phyloP scores from a whole-genome alignment of 2,888 invertebrate species.

The Coecobrya sp. region DNA sequence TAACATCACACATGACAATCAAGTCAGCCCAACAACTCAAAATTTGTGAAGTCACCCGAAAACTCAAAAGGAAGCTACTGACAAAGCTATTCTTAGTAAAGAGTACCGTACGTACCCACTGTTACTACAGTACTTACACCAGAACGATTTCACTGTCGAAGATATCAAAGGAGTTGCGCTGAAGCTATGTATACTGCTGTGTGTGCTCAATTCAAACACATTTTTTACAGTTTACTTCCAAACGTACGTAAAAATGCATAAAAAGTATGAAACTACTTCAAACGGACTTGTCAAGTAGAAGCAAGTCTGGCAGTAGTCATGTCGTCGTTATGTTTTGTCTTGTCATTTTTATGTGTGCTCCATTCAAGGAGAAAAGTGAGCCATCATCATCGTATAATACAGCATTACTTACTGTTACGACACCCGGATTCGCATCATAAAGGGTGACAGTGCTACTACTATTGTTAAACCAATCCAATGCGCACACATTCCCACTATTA shows the following conservation, averaged over 20 bases:
- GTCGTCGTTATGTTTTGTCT: constrained; percentile 8
- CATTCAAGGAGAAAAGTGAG: constrained; percentile 51
- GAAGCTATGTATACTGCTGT: background rate
- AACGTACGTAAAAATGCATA: background rate
- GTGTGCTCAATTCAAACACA: background rate
- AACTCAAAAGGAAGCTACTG: background rate
- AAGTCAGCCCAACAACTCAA: background rate
- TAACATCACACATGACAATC: background rate
- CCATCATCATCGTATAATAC: constrained; percentile 15
- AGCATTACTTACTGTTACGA: background rate
- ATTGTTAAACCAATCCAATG: background rate
- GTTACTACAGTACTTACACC: no score
- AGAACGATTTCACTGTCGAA: background rate
- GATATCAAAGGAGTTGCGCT: background rate
- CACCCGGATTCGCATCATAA: background rate
- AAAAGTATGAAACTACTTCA: background rate
- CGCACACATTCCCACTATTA: background rate
- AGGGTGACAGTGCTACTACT: background rate
- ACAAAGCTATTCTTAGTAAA: background rate
- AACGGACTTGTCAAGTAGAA: background rate
- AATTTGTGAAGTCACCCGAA: background rate
- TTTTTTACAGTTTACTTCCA: background rate
- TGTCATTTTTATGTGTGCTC: constrained; percentile 55
- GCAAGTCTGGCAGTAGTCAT: background rate
- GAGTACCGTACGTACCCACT: no score